These are phyloP conservation scores for Cryptus armator DNA, from an alignment of 2,888 invertebrate genomes.

Conservation along the genomic window DNA sequence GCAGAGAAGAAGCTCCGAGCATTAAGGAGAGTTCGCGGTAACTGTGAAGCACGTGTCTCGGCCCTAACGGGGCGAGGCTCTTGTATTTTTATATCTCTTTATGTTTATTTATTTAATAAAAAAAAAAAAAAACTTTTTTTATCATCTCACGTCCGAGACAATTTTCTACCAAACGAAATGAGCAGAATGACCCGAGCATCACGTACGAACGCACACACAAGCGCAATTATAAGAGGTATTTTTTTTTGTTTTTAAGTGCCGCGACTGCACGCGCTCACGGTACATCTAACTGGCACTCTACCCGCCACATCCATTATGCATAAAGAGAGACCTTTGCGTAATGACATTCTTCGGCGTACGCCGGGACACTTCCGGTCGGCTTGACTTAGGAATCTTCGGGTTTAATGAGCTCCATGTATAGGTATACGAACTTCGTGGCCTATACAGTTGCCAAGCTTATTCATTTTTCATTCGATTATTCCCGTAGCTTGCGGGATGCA, in stretches of 20 bases:
- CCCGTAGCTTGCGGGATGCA: too few species aligned
- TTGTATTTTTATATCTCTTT: not conserved
- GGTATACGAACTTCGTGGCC: conserved; percentile 10
- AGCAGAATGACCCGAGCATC: not conserved
- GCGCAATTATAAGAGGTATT: not conserved
- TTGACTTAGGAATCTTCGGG: conserved; percentile 38
- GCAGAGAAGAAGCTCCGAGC: not conserved
- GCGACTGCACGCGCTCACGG: conserved; percentile 49
- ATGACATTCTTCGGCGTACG: conserved; percentile 61
- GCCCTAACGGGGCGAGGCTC: conserved; percentile 42
- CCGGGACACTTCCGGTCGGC: conserved; percentile 54
- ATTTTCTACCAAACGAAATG: not conserved
- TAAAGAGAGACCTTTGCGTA: conserved; percentile 60
- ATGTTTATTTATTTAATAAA: not conserved
- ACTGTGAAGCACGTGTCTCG: conserved; percentile 40
- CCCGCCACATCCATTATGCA: conserved; percentile 63
- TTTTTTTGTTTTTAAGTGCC: conserved; percentile 37
- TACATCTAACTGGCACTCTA: conserved; percentile 54
- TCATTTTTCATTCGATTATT: too few species aligned
- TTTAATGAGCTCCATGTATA: conserved; percentile 29
- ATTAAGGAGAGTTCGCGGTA: conserved; percentile 32
- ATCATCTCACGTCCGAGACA: not conserved
- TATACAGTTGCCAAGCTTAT: too few species aligned
- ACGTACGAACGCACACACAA: not conserved
- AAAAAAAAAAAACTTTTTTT: not conserved